These are phyloP conservation scores for Meloidogyne hapla DNA, from an alignment of 1,140 invertebrate species.

Conservation along the genomic window DNA sequence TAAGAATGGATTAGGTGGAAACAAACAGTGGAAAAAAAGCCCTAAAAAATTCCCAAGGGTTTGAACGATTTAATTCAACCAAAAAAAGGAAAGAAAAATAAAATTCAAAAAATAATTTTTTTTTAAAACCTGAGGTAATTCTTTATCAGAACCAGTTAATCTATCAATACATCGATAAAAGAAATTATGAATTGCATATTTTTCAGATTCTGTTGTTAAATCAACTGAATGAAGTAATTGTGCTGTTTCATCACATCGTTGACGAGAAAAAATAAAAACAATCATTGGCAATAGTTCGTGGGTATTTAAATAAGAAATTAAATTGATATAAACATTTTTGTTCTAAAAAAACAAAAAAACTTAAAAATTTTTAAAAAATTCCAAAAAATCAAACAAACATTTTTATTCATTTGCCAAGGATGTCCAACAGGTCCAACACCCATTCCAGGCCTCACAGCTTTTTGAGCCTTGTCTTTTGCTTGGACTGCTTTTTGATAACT, in stretches of 20 bases:
- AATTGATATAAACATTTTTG: slow-evolving; percentile 79
- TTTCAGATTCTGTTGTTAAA: slow-evolving; percentile 80
- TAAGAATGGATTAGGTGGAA: too few relatives aligned
- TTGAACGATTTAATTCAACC: too few relatives aligned
- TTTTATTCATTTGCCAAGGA: not conserved
- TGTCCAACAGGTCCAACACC: not conserved
- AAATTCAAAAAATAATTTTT: not conserved
- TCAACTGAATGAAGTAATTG: slow-evolving; percentile 72
- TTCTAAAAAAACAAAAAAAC: slow-evolving; percentile 63
- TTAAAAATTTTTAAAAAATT: not conserved
- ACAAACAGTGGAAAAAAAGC: too few relatives aligned
- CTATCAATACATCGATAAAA: slow-evolving; percentile 78
- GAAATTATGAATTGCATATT: slow-evolving; percentile 78
- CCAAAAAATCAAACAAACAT: not conserved
- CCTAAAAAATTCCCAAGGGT: too few relatives aligned
- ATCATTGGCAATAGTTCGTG: slow-evolving; percentile 77
- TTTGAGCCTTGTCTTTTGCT: slow-evolving; percentile 67
- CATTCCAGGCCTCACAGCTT: not conserved
- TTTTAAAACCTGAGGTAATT: slow-evolving; percentile 76
- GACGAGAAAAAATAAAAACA: slow-evolving; percentile 87
- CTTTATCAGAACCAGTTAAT: slow-evolving; percentile 80
- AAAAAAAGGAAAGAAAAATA: too few relatives aligned
- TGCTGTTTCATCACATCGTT: slow-evolving; percentile 78
- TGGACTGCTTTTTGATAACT: slow-evolving; percentile 71
- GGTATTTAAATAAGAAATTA: slow-evolving; percentile 77